Base-by-base conservation (phyloP, 2,888 invertebrate species). In the Oscheius onirici region DNA sequence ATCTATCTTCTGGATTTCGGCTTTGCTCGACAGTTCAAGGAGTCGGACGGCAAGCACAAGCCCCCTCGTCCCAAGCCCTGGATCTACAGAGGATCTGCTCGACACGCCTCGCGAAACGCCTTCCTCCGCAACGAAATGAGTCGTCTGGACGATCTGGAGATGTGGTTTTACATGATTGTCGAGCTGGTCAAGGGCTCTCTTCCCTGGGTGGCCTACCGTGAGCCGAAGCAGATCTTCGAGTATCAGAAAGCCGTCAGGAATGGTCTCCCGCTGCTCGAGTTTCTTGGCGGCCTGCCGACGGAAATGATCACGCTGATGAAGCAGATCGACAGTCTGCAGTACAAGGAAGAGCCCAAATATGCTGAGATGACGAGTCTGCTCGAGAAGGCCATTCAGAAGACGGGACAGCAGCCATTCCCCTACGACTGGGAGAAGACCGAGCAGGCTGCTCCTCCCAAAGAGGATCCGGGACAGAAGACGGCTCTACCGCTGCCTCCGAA, bases 151-250 rank as follows among this genome's bases (percentile, higher is more conserved):
- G 79, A 79, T 46, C 52, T 79, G 24, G 79, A 79, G 69, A 77
- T 77, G 77, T 79, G 79, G 79, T 75, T 75, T 60, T 79, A 79
- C 66, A 72, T 77, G 77, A 73, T 69, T 26, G 77, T 79, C 22
- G 79, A 79, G 43, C 57, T 79, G 41, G 58, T 77, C 61, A 79
- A 77, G 43, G 79, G 79, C 26, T 73, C 75, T 44, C 72, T 79
- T 17, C 79, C 79, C 10, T 79, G 79, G 79, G 79, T 75, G 5
- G 74, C 77, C 66, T 66, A 72, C 41, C 71, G 74, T 46, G 72
- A 73, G 28, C 67, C 77, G 15, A 79, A 79, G 68, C 71, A 76
- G 13, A 76, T 79, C 26, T 73, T 73, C 61, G 77, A 77, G 57
- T 76, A 75, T 34, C 79, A 79, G 60, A 77, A 75, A 44, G 1